Percentiles rank a stretch among this genome's conserved stretches.
Evolutionary conservation across 2,888 invertebrate genomes (phyloP).

Genomic region (Scaeva pyrastri): DNA sequence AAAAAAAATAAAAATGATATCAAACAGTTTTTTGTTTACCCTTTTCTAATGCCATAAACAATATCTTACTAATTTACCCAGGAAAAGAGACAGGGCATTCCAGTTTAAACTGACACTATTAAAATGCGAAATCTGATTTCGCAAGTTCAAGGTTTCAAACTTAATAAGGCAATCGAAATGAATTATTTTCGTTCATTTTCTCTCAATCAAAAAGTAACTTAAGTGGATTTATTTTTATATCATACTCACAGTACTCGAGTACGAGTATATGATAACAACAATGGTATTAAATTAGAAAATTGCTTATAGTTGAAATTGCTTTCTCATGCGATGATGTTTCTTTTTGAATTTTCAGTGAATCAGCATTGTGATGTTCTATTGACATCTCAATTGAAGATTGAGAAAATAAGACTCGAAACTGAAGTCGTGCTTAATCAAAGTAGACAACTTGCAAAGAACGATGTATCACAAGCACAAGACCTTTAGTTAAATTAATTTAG

Average conservation of each 20-base stretch:
- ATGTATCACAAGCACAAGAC: conserved; percentile 18
- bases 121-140: neutral
- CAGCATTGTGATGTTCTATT: conserved; percentile 38
- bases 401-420: neutral
- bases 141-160: neutral
- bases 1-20: too few species aligned
- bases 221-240: conserved; percentile 30
- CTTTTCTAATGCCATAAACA: too few species aligned
- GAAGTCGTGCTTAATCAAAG: neutral
- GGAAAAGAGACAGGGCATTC: too few species aligned
- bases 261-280: conserved; percentile 1
- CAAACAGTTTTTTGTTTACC: too few species aligned
- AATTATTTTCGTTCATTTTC: neutral
- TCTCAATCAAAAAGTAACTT: neutral
- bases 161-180: fast-evolving
- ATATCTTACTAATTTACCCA: too few species aligned
- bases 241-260: too few species aligned
- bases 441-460: conserved; percentile 26
- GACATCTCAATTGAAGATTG: conserved; percentile 38
- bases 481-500: conserved; percentile 57
- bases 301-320: neutral
- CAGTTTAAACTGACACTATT: too few species aligned
- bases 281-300: conserved; percentile 26
- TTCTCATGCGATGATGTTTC: neutral
- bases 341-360: conserved; percentile 35